These are phyloP conservation scores for Acrocephalus kingi DNA, from an alignment of 2,113 vertebrate genomes.

Conservation along the genomic window DNA sequence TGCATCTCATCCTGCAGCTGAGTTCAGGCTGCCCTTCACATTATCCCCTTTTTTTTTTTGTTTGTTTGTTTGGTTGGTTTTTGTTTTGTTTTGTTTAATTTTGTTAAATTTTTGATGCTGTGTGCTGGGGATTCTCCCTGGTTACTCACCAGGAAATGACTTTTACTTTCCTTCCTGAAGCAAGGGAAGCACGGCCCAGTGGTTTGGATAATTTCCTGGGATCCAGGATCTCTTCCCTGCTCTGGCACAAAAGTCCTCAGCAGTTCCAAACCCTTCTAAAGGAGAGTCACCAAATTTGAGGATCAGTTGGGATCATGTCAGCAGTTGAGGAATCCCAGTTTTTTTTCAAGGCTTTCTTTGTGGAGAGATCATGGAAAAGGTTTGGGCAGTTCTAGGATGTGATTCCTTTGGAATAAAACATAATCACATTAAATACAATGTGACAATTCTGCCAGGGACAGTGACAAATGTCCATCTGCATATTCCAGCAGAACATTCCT, in stretches of 20 bases:
- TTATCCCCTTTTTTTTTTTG: neutral
- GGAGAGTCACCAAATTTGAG: fast-evolving
- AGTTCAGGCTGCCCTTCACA: neutral
- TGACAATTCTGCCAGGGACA: neutral
- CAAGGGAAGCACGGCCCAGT: fast-evolving
- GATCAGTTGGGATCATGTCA: neutral
- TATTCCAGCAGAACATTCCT: neutral
- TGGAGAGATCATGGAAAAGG: neutral
- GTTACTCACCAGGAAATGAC: neutral
- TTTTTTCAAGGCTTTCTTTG: neutral
- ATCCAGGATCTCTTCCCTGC: neutral
- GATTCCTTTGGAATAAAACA: neutral
- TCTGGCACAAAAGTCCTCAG: neutral
- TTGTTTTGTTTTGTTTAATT: no score
- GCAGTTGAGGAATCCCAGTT: neutral
- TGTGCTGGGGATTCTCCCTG: neutral
- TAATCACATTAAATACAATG: neutral
- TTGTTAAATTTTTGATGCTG: neutral
- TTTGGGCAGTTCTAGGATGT: neutral
- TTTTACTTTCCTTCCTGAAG: neutral
- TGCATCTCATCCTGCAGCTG: neutral
- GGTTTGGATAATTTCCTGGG: neutral
- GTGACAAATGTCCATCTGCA: neutral
- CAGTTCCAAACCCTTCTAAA: neutral
- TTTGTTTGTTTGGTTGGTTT: no score